Evolutionary conservation across 2,113 vertebrate species (phyloP), one percentile per base, ranked within the genome.

Genomic region (Aldabrachelys gigantea): DNA sequence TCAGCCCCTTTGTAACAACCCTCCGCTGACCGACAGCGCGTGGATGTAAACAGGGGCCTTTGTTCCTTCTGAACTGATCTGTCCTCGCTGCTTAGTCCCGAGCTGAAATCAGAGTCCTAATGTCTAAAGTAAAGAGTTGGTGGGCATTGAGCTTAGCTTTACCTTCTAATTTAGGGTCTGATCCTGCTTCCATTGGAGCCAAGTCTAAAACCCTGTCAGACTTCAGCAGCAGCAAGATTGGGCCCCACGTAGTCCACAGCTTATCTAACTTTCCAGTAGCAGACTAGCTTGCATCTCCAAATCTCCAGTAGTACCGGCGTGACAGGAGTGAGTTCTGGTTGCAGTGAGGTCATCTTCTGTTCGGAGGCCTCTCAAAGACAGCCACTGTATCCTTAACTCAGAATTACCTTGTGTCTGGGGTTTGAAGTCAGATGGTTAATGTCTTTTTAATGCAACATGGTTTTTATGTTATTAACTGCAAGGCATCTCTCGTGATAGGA

Each of bases 291-390:
- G 41, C 25, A 25, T 25, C 13, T 6, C 41, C 25, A 25, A 16
- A 12, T 41, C 41, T 4, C 75, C 24, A 7, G 12, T 27, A 16
- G 24, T 13, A 27, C 11, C 11, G 2, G 38, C 75, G 0, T 1
- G 11, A 78, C 75, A 78, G 75, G 41, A 13, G 24, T 13, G 25
- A 29, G 75, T 47, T 16, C 24, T 78, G 75, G 24, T 25, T 6
- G 24, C 41, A 27, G 38, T 47, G 75, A 47, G 12, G 72, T 76
- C 72, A 76, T 47, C 41, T 24, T 76, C 41, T 27, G 5, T 47
- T 11, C 11, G 7, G 41, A 47, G 72, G 19, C n/a, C 69, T 41
- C 69, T 72, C 69, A n/a, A 21, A 41, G 62, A 29, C 4, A 75
- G 21, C 75, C 25, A 47, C 22, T 47, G 75, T 44, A 27, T 6